phyloP scores from a whole-genome alignment of 1,140 invertebrate species.

The Belonocnema kinseyi region DNA sequence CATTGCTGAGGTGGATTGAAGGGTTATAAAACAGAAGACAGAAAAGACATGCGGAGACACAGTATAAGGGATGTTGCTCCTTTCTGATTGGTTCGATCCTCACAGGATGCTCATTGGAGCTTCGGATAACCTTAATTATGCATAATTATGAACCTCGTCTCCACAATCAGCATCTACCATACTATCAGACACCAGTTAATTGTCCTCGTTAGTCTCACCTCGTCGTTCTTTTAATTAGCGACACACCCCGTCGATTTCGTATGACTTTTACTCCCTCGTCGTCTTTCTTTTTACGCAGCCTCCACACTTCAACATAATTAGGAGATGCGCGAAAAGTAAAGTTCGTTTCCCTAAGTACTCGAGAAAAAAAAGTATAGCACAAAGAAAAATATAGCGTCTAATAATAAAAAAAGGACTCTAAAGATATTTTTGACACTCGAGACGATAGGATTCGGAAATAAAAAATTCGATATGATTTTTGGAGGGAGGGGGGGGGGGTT shows the following conservation, averaged over 20 bases:
- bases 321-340: slow-evolving; percentile 45
- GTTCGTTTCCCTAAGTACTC: slow-evolving; percentile 7
- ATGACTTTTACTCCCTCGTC: slow-evolving; percentile 41
- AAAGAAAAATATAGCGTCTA: no score
- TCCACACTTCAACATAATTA: slow-evolving; percentile 46
- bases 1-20: neutral
- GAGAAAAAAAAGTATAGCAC: no score
- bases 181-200: slow-evolving; percentile 52
- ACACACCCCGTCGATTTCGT: slow-evolving; percentile 52
- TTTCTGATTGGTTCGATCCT: slow-evolving; percentile 4
- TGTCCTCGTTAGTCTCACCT: slow-evolving; percentile 57
- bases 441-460: slow-evolving; percentile 18
- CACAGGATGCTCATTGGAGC: neutral
- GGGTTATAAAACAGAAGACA: neutral
- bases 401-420: no score
- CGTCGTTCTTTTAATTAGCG: slow-evolving; percentile 57
- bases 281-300: slow-evolving; percentile 41
- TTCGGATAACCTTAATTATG: slow-evolving; percentile 11
- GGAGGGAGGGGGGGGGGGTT: no score
- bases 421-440: neutral
- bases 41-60: neutral
- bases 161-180: slow-evolving; percentile 25
- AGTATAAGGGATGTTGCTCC: slow-evolving; percentile 5
- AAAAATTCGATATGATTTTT: no score
- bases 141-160: slow-evolving; percentile 15